Conservation (phyloP, 1,140 invertebrate species). For the Halictus rubicundus region DNA sequence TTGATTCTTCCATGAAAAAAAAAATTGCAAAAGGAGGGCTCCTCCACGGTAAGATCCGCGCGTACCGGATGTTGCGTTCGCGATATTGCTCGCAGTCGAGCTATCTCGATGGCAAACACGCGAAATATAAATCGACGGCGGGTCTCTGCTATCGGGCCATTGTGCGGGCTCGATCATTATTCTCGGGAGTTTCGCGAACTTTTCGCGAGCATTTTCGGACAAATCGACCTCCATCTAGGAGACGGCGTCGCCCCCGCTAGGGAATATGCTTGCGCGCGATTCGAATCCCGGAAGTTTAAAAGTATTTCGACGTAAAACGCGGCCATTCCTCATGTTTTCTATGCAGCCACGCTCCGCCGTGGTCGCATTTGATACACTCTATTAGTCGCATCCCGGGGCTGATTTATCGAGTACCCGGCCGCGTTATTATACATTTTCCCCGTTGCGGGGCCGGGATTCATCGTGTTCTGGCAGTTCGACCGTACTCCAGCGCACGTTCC, state of each 20-base stretch:
- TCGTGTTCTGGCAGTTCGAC: constrained; percentile 34
- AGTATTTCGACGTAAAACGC: constrained; percentile 77
- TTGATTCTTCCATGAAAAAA: no score
- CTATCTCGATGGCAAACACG: constrained; percentile 29
- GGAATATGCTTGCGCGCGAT: constrained; percentile 71
- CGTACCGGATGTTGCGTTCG: no score
- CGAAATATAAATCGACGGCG: constrained; percentile 55
- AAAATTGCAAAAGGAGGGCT: no score
- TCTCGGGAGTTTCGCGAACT: constrained; percentile 60
- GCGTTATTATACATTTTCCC: constrained; percentile 64
- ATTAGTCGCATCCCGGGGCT: constrained; percentile 73
- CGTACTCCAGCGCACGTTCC: constrained; percentile 28
- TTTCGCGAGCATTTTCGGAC: constrained; percentile 61
- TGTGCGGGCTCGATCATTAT: constrained; percentile 52
- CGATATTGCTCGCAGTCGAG: not conserved
- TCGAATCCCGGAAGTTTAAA: constrained; percentile 76
- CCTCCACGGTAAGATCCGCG: no score
- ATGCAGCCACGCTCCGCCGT: constrained; percentile 68
- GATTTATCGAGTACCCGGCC: constrained; percentile 72
- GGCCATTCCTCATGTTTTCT: constrained; percentile 75
- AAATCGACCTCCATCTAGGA: constrained; percentile 59
- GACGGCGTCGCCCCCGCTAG: constrained; percentile 34
- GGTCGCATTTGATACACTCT: constrained; percentile 77
- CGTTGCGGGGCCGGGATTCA: constrained; percentile 43
- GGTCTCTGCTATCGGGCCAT: constrained; percentile 38